Base-by-base conservation (phyloP, 2,797 vertebrate genomes). In the Limosa lapponica region DNA sequence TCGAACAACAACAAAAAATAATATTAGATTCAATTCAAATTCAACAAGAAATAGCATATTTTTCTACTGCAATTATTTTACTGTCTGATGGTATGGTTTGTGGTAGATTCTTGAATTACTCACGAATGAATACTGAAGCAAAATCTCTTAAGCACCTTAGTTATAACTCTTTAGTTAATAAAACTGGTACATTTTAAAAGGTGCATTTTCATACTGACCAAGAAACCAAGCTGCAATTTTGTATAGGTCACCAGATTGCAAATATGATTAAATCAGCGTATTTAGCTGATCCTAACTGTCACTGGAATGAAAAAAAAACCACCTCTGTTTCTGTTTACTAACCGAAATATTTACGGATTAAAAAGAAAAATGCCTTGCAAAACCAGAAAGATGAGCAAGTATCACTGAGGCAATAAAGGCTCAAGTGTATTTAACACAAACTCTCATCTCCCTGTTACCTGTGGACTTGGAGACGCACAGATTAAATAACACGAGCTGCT, bases 401-500 rank as follows among this genome's bases (percentile, higher is more conserved):
- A 36, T 44, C 74, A 51, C 52, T 22, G 71, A 54, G 19, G 57
- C 49, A 57, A 61, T 34, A 81, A 77, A 64, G 52, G 11, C 75
- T 83, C 34, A 27, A 44, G 70, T 12, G 58, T 75, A 79, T 87
- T 94, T 58, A 90, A 93, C 62, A 64, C 94, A 95, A 94, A 96
- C 97, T 97, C 83, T 70, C 57, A n/a, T 61, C 19, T 80, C 55
- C 58, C 25, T 13, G 58, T 97, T 97, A 97, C 97, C 41, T 83
- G 44, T 97, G 98, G 91, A 69, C 87, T 93, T 80, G 44, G 46
- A 95, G 82, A 58, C 2, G 87, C 97, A 97, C 97, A 96, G 97
- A 98, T 97, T 97, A 98, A 89, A 96, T 92, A 97, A 96, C 97
- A 95, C n/a, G 95, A 98, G 96, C 95, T 97, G 97, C 82, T 97